Base-by-base conservation (phyloP, 2,888 invertebrate species). In the Athetis lepigone region DNA sequence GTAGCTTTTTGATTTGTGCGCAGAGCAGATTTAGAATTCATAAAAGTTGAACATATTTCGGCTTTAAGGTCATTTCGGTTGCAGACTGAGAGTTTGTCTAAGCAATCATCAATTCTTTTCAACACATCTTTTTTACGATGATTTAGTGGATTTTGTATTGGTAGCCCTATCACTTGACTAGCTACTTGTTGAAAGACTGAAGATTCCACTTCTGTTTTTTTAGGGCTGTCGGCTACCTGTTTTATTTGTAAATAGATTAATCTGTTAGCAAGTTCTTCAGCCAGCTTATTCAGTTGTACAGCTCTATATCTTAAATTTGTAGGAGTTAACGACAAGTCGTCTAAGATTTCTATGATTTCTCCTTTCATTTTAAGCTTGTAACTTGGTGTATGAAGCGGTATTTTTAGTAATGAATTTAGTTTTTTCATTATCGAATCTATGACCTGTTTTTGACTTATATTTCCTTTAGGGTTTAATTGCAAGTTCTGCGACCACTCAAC, bases 271-370 rank as follows among this genome's bases (percentile, higher is more conserved):
- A 87, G 77, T 23, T 85, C 82, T 51, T 81, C 79, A 21, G 86
- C 80, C 13, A 82, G 67, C 60, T 60, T 78, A 57, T 79, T 79
- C 0, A 84, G 25, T 23, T 78, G 58, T 13, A 75, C 43, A 23
- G 42, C 66, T 67, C 36, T 74, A 47, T 64, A 64, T 51, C 19
- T 62, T n/a, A 36, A 19, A 39, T 40, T 47, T 29, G 39, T 9
- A 7, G 64, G 23, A 16, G 25, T 49, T n/a, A 74, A 9, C 6
- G 82, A 75, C 13, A 86, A 42, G 29, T 67, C 72, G 42, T 82
- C 58, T 36, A 89, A 55, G 3, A 85, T 72, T 1, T 83, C 77
- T 6, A 83, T 47, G 13, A 89, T 85, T 59, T 85, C 76, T 4
- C 64, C 75, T 77, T 84, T 85, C 3, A 89, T 49, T 4, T 77